Percentiles rank a stretch among this genome's conserved stretches.
phyloP scores from a whole-genome alignment of 64 coral and sea anemone species.

The Montipora efflorescens region DNA sequence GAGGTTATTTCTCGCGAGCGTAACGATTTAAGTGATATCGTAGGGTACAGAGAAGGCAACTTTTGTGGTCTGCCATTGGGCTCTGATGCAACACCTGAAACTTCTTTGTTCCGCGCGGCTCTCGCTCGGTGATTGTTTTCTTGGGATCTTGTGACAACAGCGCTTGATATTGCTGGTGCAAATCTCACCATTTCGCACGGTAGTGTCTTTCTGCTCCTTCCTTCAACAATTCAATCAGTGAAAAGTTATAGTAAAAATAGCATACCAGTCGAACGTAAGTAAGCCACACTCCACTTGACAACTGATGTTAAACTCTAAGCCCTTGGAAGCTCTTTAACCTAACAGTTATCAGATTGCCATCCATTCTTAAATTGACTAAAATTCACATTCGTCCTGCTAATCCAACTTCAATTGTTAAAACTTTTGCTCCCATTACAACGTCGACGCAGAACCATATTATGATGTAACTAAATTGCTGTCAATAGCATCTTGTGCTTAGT shows the following conservation, averaged over 20 bases:
- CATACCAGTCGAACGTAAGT: not conserved
- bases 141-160: constrained; percentile 42
- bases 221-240: not conserved
- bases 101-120: not conserved
- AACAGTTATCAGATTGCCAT: not conserved
- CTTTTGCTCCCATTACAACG: not conserved
- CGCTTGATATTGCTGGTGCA: constrained; percentile 45
- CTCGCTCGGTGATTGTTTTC: constrained; percentile 2
- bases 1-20: not conserved
- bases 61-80: constrained; percentile 40
- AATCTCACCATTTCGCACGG: constrained; percentile 5
- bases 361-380: constrained; percentile 15
- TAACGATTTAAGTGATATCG: constrained; percentile 78
- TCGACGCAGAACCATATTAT: not conserved
- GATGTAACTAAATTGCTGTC: not conserved
- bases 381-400: constrained; percentile 35
- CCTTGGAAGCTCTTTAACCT: not conserved
- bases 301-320: not conserved
- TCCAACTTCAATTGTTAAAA: constrained; percentile 58
- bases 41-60: constrained; percentile 84
- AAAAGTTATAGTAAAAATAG: not conserved
- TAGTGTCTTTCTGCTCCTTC: not conserved
- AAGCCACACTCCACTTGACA: not conserved
- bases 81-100: constrained; percentile 54
- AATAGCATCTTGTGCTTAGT: not conserved